Evolutionary conservation across 2,797 vertebrate species (phyloP), one percentile per base, ranked within the genome.

Genomic region (Leptodactylus fallax): DNA sequence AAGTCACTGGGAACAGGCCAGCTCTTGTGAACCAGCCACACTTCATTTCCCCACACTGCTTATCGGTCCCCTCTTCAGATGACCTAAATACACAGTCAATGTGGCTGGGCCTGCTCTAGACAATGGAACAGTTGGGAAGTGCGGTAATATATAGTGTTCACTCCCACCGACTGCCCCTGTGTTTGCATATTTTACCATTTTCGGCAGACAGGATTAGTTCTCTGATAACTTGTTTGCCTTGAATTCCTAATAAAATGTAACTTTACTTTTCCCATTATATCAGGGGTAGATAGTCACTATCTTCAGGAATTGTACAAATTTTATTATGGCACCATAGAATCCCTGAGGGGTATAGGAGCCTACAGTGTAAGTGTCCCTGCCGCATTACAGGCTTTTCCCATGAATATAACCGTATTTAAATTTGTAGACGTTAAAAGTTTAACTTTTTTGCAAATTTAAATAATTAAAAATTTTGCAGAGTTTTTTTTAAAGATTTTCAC

Each of bases 41-140:
- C 74, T 83, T 23, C 11, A 51, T 56, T 89, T 89, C 80, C 85
- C 85, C 79, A 85, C 88, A 89, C 85, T 87, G 88, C 88, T 89
- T 77, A 86, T 86, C 88, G 71, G 88, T 78, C 84, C 21, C 79
- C 53, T 86, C 71, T 89, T 89, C 71, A 83, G 60, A 89, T 89
- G 88, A 89, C 88, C 88, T 89, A 86, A 86, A 89, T 89, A 77
- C 71, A 76, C 67, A 71, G 84, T 74, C 74, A 83, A 51, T 79
- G 53, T 58, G 53, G 21, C 56, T 16, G 17, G 72, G 56, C 27
- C 5, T 19, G 7, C 69, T 21, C 27, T n/a, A 13, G 79, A 86
- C 79, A 89, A 89, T 61, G 23, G 81, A 61, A 74, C 79, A 79
- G 56, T 86, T 81, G 83, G 71, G 47, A 76, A 61, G 78, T 81